phyloP scores from a whole-genome alignment of 2,888 invertebrate genomes.

The Tineola bisselliella region DNA sequence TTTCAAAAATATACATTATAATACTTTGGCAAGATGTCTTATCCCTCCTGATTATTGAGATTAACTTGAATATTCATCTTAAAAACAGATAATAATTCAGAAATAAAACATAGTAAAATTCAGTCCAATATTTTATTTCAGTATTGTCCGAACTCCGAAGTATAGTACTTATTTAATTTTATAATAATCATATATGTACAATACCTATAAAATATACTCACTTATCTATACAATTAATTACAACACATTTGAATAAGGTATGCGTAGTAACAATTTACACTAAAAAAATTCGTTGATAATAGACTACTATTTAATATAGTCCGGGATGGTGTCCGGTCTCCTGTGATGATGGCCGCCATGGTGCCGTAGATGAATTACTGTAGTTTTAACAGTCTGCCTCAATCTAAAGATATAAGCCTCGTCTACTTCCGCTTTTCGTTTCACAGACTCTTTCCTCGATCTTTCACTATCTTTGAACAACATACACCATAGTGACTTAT shows the following conservation, averaged over 20 bases:
- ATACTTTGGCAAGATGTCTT: no score
- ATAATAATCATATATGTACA: not conserved
- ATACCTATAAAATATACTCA: not conserved
- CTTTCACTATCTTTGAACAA: slow-evolving; percentile 58
- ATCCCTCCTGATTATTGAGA: no score
- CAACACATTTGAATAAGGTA: not conserved
- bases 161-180: no score
- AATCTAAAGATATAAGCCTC: slow-evolving; percentile 49
- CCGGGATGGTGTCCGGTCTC: slow-evolving; percentile 43
- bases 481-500: slow-evolving; percentile 63
- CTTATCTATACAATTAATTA: not conserved
- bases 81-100: no score
- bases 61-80: no score
- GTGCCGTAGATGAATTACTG: slow-evolving; percentile 55
- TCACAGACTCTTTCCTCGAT: slow-evolving; percentile 29
- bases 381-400: slow-evolving; percentile 53
- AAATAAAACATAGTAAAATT: slow-evolving; percentile 12
- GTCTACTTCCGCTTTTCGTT: slow-evolving; percentile 34
- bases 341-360: slow-evolving; percentile 52
- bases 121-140: slow-evolving; percentile 18
- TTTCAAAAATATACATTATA: no score
- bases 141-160: slow-evolving; percentile 39
- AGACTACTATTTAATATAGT: slow-evolving; percentile 51
- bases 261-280: not conserved
- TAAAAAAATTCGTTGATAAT: slow-evolving; percentile 3